These are phyloP conservation scores for Astreopora myriophthalma DNA, from an alignment of 64 coral and sea anemone genomes.

Conservation along the genomic window DNA sequence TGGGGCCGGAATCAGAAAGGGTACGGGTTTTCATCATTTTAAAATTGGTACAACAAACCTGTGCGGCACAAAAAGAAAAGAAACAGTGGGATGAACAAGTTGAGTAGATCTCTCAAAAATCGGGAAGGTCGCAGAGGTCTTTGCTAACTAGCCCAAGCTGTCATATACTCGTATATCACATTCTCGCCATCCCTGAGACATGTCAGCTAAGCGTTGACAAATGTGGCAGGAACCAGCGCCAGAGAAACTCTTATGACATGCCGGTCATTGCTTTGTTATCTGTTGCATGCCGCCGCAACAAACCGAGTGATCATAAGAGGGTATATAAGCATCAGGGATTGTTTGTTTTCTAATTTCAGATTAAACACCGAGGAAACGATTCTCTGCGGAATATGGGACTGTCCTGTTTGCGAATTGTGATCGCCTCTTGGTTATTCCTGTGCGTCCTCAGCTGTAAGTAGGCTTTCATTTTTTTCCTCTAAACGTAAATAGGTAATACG, in stretches of 20 bases:
- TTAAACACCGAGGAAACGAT: not conserved
- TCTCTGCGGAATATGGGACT: conserved; percentile 4
- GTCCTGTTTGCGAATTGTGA: not conserved
- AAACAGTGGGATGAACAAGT: not conserved
- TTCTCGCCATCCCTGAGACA: not conserved
- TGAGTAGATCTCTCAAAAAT: not conserved
- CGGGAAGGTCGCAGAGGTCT: conserved; percentile 27
- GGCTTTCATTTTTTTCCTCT: not conserved
- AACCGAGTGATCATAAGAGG: conserved; percentile 34
- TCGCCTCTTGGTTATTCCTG: not conserved
- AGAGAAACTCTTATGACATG: conserved; percentile 61
- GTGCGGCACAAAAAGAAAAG: not conserved
- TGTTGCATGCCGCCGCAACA: conserved; percentile 16
- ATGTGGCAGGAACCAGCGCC: conserved; percentile 24
- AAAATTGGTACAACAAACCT: not conserved
- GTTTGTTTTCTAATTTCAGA: conserved; percentile 45
- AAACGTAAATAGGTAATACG: conserved; percentile 49
- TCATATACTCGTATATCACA: conserved; percentile 60
- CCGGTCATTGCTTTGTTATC: conserved; percentile 61
- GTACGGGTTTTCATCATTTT: not conserved
- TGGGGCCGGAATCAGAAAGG: not conserved
- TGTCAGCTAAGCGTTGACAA: conserved; percentile 38
- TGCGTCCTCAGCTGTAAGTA: not conserved
- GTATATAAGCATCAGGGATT: conserved; percentile 22
- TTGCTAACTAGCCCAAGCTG: conserved; percentile 66